Evolutionary conservation across 2,888 invertebrate species (phyloP).

Genomic region (Tricholauxania praeusta): DNA sequence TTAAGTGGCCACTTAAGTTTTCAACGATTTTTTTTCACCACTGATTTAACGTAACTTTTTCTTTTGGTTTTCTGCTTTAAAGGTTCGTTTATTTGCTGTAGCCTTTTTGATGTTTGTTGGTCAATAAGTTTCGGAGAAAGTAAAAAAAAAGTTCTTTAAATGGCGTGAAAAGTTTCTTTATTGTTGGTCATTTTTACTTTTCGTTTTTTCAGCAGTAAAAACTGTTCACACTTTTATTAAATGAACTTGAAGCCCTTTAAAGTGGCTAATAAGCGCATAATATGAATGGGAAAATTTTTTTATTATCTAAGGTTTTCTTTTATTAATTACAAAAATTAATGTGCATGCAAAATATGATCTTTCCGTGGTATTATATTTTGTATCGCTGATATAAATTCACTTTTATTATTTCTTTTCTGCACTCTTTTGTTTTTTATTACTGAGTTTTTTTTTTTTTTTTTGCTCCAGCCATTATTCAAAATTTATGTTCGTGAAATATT

Average conservation of each 20-base stretch:
- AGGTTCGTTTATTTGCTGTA: constrained; percentile 8
- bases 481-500: constrained; percentile 10
- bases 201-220: not conserved
- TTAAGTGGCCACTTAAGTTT: constrained; percentile 32
- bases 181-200: constrained; percentile 9
- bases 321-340: too few species aligned
- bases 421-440: too few species aligned
- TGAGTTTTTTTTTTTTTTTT: too few species aligned
- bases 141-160: constrained; percentile 34
- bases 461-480: not conserved
- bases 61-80: constrained; percentile 14
- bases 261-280: too few species aligned
- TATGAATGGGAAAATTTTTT: too few species aligned
- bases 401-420: too few species aligned
- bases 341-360: too few species aligned
- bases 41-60: not conserved
- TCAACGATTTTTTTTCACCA: not conserved
- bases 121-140: constrained; percentile 18
- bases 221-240: not conserved
- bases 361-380: too few species aligned
- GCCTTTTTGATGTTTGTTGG: not conserved
- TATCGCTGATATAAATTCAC: too few species aligned
- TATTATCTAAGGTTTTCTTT: too few species aligned
- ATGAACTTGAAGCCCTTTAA: too few species aligned
- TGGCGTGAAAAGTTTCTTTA: constrained; percentile 40